Evolutionary conservation across 2,888 invertebrate genomes (phyloP), one percentile per base, ranked within the genome.

Genomic region (Drosophila gaucha): DNA sequence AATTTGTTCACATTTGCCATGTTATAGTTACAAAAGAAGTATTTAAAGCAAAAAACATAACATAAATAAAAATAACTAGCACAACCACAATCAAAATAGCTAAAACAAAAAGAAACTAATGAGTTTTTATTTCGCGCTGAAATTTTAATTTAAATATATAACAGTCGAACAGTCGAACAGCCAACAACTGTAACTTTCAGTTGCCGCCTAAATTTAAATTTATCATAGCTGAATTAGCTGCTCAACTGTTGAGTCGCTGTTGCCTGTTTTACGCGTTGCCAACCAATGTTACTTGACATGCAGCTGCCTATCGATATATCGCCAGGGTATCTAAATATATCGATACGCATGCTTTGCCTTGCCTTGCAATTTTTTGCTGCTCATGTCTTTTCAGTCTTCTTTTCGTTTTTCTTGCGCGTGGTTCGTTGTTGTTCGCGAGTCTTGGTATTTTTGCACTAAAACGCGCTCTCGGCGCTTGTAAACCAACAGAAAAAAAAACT

Each of bases 1-100:
- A 78, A 85, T 74, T 85, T 79, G 68, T 85, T 80, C 72, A 66
- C 71, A 71, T 75, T 68, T 57, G 62, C 54, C 67, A 65, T 67
- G 75, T 75, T 75, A 72, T 72, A 77, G 74, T 69, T 74, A 69
- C 67, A 78, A 65, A 80, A 56, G 41, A 57, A 64, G 26, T 59
- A 69, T 62, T 65, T 26, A 50, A 65, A 65, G 68, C 6, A 66
- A 66, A 66, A 65, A 65, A 63, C 51, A 59, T 69, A 66, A 75
- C 28, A 60, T 52, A 47, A 43, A 68, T 67, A 71, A 74, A 60
- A 43, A 43, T 66, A 70, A 57, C 33, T 67, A 84, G 85, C 78
- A 84, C 80, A 70, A 68, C 54, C 57, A 64, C 51, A 65, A 74
- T 66, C 51, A 66, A 49, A 69, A 62, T 36, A 77, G 24, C 14